Evolutionary conservation across 2,113 vertebrate species (phyloP).

Genomic region (Mustelus asterias): DNA sequence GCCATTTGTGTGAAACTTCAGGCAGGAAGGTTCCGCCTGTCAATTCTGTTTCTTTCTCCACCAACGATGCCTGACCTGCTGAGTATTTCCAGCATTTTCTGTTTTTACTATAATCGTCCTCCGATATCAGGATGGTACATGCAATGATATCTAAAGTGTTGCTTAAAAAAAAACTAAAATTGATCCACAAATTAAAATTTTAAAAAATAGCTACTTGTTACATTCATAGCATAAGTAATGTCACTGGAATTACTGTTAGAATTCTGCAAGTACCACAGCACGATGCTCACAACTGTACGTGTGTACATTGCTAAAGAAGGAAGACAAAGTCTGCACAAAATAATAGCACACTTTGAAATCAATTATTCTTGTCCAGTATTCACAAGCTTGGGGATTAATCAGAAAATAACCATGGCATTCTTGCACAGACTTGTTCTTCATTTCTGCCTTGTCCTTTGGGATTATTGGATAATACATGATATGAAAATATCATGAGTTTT

Average conservation of each 20-base stretch:
- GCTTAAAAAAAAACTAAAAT: too few relatives aligned
- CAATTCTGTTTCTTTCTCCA: neutral
- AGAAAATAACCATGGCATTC: slow-evolving; percentile 24
- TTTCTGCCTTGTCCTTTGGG: slow-evolving; percentile 28
- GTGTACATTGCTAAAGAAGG: neutral
- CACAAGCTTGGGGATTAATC: slow-evolving; percentile 26
- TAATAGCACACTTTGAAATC: slow-evolving; percentile 17
- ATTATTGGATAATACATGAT: slow-evolving; percentile 30
- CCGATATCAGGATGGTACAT: neutral
- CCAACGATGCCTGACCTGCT: neutral
- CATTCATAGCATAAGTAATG: neutral
- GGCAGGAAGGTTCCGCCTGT: neutral
- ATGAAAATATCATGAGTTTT: slow-evolving; percentile 29
- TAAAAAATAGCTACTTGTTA: neutral
- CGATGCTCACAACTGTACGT: neutral
- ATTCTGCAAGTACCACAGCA: neutral
- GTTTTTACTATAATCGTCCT: neutral
- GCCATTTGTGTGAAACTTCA: neutral
- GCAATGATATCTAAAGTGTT: neutral
- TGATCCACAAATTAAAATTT: neutral
- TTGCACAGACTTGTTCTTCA: neutral
- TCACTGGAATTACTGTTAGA: neutral
- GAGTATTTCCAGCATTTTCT: neutral
- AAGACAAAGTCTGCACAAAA: neutral
- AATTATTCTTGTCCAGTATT: slow-evolving; percentile 32